A percentile compares a stretch with the other conserved stretches of the same genome.
phyloP scores from a whole-genome alignment of 2,888 invertebrate species.

The Parapristionchus giblindavisi region DNA sequence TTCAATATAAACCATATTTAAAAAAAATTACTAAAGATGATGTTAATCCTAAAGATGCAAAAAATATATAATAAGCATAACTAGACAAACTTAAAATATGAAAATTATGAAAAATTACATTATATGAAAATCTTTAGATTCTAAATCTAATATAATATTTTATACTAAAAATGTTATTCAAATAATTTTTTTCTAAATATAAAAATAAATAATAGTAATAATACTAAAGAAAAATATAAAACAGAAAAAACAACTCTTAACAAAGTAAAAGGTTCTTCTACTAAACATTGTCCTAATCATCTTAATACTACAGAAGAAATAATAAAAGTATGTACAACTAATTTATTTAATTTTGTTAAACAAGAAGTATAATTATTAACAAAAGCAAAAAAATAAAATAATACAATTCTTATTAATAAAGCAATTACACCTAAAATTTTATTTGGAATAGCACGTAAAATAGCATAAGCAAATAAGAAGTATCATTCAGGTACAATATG shows the following conservation, averaged over 20 bases:
- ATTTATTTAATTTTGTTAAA: constrained; percentile 53
- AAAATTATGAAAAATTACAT: constrained; percentile 62
- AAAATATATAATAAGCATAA: constrained; percentile 61
- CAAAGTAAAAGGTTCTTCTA: constrained; percentile 53
- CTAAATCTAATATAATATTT: constrained; percentile 56
- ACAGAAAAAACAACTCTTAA: constrained; percentile 54
- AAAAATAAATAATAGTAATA: constrained; percentile 51
- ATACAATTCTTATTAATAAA: constrained; percentile 70
- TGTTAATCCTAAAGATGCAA: constrained; percentile 54
- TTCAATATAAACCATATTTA: constrained; percentile 55
- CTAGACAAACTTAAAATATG: constrained; percentile 61
- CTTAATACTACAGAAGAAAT: constrained; percentile 52
- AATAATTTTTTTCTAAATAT: constrained; percentile 36
- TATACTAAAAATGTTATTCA: constrained; percentile 30
- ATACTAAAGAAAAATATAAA: constrained; percentile 56
- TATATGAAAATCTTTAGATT: constrained; percentile 51
- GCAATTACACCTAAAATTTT: constrained; percentile 82
- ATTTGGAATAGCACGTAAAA: constrained; percentile 83
- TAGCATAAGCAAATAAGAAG: constrained; percentile 84
- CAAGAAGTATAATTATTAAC: constrained; percentile 55
- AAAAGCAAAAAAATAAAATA: constrained; percentile 60
- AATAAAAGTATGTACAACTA: constrained; percentile 54
- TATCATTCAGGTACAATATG: constrained; percentile 88
- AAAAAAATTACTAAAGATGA: constrained; percentile 60
- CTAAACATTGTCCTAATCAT: constrained; percentile 56